Conservation (phyloP, 2,113 vertebrate species). For the Picathartes gymnocephalus region DNA sequence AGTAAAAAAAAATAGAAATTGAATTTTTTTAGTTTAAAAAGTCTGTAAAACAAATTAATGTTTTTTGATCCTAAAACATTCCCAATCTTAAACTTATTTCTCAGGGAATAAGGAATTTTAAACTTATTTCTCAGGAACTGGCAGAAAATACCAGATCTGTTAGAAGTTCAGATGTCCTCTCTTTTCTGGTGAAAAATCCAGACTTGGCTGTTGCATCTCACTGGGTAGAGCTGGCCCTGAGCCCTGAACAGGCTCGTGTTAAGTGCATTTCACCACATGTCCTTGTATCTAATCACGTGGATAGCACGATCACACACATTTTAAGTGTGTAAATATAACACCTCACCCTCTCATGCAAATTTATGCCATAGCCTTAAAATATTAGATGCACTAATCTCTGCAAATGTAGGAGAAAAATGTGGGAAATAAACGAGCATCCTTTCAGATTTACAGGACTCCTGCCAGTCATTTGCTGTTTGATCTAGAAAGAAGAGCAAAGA, state of each 20-base stretch:
- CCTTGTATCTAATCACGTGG: background rate
- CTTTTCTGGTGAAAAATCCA: background rate
- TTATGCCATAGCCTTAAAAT: slow-evolving; percentile 52
- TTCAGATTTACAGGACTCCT: slow-evolving; percentile 14
- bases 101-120: background rate
- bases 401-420: slow-evolving; percentile 34
- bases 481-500: background rate
- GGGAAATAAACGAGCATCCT: slow-evolving; percentile 38
- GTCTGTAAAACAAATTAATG: background rate
- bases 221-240: background rate
- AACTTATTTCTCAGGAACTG: background rate
- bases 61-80: background rate
- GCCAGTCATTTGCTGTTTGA: slow-evolving; percentile 53
- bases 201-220: background rate
- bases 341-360: background rate
- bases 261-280: background rate
- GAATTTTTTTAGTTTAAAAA: background rate
- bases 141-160: background rate
- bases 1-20: background rate
- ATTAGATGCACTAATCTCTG: slow-evolving; percentile 13
- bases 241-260: background rate
- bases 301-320: background rate
- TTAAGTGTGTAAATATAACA: background rate
- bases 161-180: background rate
- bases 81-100: background rate